These are phyloP conservation scores for Liodrosophila aerea DNA, from an alignment of 2,888 invertebrate species.

Conservation along the genomic window DNA sequence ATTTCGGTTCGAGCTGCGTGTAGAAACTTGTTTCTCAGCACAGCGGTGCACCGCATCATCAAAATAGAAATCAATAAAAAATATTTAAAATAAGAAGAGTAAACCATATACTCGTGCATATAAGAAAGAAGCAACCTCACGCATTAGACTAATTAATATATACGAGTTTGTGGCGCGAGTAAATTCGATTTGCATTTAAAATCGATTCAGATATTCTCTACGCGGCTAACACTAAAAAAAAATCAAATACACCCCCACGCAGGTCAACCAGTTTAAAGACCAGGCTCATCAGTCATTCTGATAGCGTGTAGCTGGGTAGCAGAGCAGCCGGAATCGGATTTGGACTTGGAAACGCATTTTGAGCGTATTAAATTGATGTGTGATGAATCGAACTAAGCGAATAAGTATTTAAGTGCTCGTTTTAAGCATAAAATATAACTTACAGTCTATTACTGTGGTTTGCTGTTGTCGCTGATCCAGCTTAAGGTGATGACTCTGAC, in stretches of 20 bases:
- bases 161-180: slow-evolving; percentile 47
- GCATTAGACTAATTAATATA: slow-evolving; percentile 74
- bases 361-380: slow-evolving; percentile 3
- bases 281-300: slow-evolving; percentile 69
- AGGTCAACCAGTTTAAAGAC: slow-evolving; percentile 64
- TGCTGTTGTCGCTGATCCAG: slow-evolving; percentile 35
- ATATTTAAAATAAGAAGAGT: slow-evolving; percentile 38
- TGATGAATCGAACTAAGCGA: slow-evolving; percentile 41
- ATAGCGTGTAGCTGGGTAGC: slow-evolving; percentile 34
- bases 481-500: slow-evolving; percentile 53
- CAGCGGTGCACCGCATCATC: slow-evolving; percentile 44
- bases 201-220: slow-evolving; percentile 51
- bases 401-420: slow-evolving; percentile 13
- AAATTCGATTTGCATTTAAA: slow-evolving; percentile 70
- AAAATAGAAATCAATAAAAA: slow-evolving; percentile 65
- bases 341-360: slow-evolving; percentile 7
- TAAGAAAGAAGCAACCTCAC: slow-evolving; percentile 30
- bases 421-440: slow-evolving; percentile 36
- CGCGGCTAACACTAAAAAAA: slow-evolving; percentile 17
- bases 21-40: slow-evolving; percentile 44
- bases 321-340: slow-evolving; percentile 38
- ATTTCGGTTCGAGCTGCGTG: slow-evolving; percentile 16
- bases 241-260: slow-evolving; percentile 54
- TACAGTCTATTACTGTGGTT: slow-evolving; percentile 52
- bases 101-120: slow-evolving; percentile 3